phyloP scores from a whole-genome alignment of 2,113 vertebrate genomes.

The Rhinopomastus cyanomelas region DNA sequence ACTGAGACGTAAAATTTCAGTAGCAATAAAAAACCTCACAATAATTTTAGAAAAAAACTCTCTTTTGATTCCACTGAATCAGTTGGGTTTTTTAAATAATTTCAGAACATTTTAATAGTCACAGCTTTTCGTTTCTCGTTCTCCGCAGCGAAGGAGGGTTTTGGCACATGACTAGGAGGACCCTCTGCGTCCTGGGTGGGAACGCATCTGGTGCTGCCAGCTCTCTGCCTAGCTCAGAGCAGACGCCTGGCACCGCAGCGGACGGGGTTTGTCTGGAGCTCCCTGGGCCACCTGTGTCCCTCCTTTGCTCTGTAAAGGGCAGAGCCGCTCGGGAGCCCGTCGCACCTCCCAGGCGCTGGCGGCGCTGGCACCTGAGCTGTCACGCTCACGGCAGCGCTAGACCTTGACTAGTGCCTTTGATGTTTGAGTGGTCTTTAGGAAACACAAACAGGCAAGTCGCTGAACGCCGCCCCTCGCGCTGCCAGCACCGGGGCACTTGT shows the following conservation, averaged over 20 bases:
- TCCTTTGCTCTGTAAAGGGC: background rate
- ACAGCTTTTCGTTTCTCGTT: conserved; percentile 22
- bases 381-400: background rate
- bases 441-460: conserved; percentile 36
- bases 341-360: background rate
- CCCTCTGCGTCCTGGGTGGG: background rate
- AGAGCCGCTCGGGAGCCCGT: background rate
- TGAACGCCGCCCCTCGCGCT: conserved; percentile 18
- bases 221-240: background rate
- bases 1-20: background rate
- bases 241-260: background rate
- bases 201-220: fast-evolving
- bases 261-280: background rate
- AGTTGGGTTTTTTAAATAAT: background rate
- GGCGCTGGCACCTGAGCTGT: background rate
- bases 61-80: conserved; percentile 10
- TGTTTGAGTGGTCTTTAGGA: conserved; percentile 51
- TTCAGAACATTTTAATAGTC: conserved; percentile 58
- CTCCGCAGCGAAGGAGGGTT: background rate
- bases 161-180: background rate
- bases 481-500: background rate
- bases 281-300: background rate
- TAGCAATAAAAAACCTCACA: background rate
- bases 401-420: conserved; percentile 40
- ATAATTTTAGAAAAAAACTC: background rate